Conservation (phyloP, 2,113 vertebrate genomes). For the Dicaeum eximium region DNA sequence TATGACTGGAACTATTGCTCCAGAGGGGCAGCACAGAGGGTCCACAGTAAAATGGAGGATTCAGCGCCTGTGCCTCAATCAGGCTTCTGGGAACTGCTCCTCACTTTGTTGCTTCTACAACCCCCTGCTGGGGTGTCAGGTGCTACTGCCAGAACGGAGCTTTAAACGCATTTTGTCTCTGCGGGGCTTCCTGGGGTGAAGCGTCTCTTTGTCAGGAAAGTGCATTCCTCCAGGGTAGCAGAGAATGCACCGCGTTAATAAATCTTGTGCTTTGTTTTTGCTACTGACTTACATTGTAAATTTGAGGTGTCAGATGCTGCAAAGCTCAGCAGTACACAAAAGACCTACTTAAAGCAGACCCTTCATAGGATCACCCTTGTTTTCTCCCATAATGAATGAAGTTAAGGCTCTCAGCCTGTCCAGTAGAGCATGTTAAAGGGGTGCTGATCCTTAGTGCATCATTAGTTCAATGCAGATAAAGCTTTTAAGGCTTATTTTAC, state of each 20-base stretch:
- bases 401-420: conserved; percentile 8
- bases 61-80: neutral
- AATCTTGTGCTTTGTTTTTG: conserved; percentile 44
- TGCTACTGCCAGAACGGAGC: conserved; percentile 8
- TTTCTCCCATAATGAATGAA: conserved; percentile 17
- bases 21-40: neutral
- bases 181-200: conserved; percentile 4
- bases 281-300: conserved; percentile 48
- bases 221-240: neutral
- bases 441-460: conserved; percentile 7
- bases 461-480: conserved; percentile 6
- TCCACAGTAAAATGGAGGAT: neutral
- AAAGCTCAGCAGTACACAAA: conserved; percentile 25
- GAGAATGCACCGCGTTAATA: neutral
- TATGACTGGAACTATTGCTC: neutral
- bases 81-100: neutral
- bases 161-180: neutral
- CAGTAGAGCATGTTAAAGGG: neutral
- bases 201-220: neutral
- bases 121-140: conserved; percentile 33
- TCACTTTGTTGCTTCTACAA: conserved; percentile 2
- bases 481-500: conserved; percentile 32
- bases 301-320: conserved; percentile 49
- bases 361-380: neutral
- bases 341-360: conserved; percentile 23